Base-by-base conservation (phyloP, 2,888 invertebrate species). In the Ganaspis brasiliensis region DNA sequence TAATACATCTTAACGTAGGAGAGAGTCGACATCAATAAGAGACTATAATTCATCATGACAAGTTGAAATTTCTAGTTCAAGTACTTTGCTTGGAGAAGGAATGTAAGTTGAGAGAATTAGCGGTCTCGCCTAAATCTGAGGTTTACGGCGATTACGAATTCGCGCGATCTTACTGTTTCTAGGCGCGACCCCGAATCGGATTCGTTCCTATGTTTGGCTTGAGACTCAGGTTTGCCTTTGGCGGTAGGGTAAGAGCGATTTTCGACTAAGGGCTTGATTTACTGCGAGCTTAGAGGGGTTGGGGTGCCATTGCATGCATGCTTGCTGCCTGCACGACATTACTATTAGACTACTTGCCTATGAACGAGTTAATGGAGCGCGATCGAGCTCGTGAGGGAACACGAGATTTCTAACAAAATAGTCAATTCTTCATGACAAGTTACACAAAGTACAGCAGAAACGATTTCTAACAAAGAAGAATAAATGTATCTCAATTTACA, bases 361-460 rank as follows among this genome's bases (percentile, higher is more conserved):
- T 89, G 89, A 90, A 89, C 88, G 88, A 88, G 89, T 90, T 90
- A 90, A 90, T 90, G 89, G 90, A 87, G 89, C 88, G 87, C 78
- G 63, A 55, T 74, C 71, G 75, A 77, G 56, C 76, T 75, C 37
- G 72, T 61, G 70, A 31, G 31, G 52, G 70, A 71, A 57, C 5
- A 40, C 26, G 81, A 72, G 75, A 26, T 35, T 31, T 14, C 59
- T 31, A 26, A 9, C 81, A 81, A 77, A 82, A 79, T 67, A 59
- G 71, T 40, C 21, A 59, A 75, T 67, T 31, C 72, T 73, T 12
- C 21, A 10, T 49, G 19, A 72, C 49, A 21, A 26, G 55, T 52
- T 72, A n/a, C 49, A 16, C 16, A 56, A 16, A n/a, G 31, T 3
- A n/a, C n/a, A 31, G 26, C 31, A 2, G 26, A 59, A 59, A 59